Percentiles rank a stretch among this genome's conserved stretches.
These are phyloP conservation scores for Cyphomyrmex costatus DNA, from an alignment of 1,140 invertebrate genomes.

Conservation along the genomic window DNA sequence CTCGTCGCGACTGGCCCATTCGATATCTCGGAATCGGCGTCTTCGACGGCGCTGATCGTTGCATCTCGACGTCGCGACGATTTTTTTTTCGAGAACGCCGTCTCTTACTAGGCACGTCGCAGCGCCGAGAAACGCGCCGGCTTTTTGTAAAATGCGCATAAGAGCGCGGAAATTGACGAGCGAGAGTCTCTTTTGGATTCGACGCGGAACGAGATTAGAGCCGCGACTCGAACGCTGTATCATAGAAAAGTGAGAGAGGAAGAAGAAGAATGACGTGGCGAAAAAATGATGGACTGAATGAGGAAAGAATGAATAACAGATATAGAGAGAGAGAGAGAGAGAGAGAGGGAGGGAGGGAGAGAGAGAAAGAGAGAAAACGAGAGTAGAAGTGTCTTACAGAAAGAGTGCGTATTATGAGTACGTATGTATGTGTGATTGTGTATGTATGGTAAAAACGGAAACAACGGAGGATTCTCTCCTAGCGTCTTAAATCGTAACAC, in stretches of 20 bases:
- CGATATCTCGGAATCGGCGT: conserved; percentile 20
- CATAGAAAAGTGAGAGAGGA: conserved; percentile 60
- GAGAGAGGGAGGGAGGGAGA: background rate
- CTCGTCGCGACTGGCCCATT: conserved; percentile 34
- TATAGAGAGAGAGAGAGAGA: background rate
- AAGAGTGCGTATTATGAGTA: background rate
- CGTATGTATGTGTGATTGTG: background rate
- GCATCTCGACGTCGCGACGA: conserved; percentile 33
- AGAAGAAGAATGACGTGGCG: conserved; percentile 21
- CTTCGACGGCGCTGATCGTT: background rate
- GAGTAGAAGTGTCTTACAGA: conserved; percentile 12
- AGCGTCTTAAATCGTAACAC: conserved; percentile 80
- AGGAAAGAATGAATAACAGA: conserved; percentile 1
- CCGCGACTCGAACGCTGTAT: conserved; percentile 65
- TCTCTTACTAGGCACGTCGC: background rate
- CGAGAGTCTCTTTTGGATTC: conserved; percentile 21
- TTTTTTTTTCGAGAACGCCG: background rate
- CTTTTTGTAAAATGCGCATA: conserved; percentile 56
- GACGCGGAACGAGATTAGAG: conserved; percentile 44
- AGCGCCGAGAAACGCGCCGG: conserved; percentile 20
- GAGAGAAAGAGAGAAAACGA: conserved; percentile 36
- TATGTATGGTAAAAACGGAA: conserved; percentile 24
- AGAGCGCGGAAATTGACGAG: background rate
- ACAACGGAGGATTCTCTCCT: conserved; percentile 75
- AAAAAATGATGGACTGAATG: conserved; percentile 28